phyloP scores from a whole-genome alignment of 1,140 invertebrate species.

The Hetaerina americana region DNA sequence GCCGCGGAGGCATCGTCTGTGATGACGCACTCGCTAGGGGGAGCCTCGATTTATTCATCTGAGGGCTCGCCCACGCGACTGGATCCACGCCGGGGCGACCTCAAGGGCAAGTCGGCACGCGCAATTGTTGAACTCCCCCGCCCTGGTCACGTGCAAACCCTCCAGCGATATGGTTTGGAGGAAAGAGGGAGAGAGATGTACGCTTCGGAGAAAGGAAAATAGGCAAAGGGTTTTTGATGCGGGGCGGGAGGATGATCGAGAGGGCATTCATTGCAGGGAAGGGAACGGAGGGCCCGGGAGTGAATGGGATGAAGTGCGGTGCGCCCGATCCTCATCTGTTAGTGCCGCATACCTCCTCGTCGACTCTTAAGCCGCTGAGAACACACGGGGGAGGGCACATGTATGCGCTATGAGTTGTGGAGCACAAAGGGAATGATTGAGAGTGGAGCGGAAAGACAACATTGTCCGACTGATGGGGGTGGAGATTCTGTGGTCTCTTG shows the following conservation, averaged over 20 bases:
- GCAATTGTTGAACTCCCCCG: not conserved
- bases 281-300: too few species aligned
- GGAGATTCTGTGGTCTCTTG: too few species aligned
- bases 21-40: not conserved
- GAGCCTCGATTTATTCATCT: not conserved
- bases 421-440: not conserved
- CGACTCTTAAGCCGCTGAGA: not conserved
- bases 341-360: not conserved
- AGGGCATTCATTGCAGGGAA: too few species aligned
- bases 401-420: not conserved
- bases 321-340: not conserved
- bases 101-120: not conserved
- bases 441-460: not conserved
- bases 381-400: too few species aligned
- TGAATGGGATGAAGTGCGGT: too few species aligned
- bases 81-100: not conserved
- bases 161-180: not conserved
- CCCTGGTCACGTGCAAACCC: not conserved
- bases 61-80: not conserved
- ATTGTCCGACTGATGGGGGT: not conserved
- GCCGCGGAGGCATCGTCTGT: too few species aligned
- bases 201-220: not conserved
- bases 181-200: not conserved
- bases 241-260: not conserved
- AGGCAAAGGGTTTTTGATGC: not conserved